A percentile compares a stretch with the other conserved stretches of the same genome.
Conservation (phyloP, 2,888 invertebrate species). For the Melikaiella ostensackeni region DNA sequence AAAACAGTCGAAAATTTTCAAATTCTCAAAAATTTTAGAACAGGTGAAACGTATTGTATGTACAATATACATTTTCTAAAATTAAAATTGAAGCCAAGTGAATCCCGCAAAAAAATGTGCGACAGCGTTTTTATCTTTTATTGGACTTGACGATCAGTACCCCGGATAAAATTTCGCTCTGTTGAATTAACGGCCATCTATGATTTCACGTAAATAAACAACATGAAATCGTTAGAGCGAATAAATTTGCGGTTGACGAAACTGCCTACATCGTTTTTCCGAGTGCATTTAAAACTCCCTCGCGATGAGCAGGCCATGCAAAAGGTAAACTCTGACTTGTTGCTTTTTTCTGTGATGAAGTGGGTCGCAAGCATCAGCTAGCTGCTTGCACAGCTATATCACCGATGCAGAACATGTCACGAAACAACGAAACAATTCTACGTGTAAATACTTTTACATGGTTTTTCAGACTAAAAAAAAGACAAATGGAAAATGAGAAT, state of each 20-base stretch:
- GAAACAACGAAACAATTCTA: background rate
- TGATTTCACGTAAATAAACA: background rate
- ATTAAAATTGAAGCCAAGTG: too few relatives aligned
- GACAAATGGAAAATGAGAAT: background rate
- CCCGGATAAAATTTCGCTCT: background rate
- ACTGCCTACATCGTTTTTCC: background rate
- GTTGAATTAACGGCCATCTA: background rate
- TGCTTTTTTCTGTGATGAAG: background rate
- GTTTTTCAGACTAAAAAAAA: background rate
- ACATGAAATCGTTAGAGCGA: background rate
- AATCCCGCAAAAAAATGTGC: too few relatives aligned
- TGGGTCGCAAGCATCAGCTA: background rate
- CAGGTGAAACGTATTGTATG: background rate
- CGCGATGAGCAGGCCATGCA: background rate
- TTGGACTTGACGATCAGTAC: too few relatives aligned
- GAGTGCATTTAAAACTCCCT: background rate
- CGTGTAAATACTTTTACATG: background rate
- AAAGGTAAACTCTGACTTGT: background rate
- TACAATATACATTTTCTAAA: background rate
- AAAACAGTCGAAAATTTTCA: too few relatives aligned
- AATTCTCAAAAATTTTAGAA: too few relatives aligned
- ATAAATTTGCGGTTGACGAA: background rate
- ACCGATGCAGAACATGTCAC: background rate
- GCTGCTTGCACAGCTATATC: too few relatives aligned
- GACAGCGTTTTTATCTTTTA: too few relatives aligned